These are phyloP conservation scores for Sycophaga agraensis DNA, from an alignment of 1,140 invertebrate genomes.

Conservation along the genomic window DNA sequence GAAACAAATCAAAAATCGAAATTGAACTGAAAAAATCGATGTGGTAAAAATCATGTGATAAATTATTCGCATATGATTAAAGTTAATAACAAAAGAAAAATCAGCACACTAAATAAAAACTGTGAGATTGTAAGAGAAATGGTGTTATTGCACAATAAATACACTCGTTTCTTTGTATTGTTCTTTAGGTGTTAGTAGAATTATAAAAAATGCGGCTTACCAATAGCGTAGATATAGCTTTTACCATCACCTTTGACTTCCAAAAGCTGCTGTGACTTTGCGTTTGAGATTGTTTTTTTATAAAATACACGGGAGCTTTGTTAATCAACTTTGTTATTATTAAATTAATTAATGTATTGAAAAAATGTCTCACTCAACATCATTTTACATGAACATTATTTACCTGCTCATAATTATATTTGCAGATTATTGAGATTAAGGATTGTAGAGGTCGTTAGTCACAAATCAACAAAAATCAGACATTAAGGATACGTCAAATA, in stretches of 20 bases:
- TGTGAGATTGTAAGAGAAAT: not conserved
- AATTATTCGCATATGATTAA: not conserved
- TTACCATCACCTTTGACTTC: conserved; percentile 51
- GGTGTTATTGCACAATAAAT: conserved; percentile 26
- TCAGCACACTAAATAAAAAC: conserved; percentile 11
- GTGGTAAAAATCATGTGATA: not conserved
- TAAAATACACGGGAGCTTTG: conserved; percentile 41
- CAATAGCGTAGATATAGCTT: conserved; percentile 39
- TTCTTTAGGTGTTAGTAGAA: conserved; percentile 18
- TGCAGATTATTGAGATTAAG: no score
- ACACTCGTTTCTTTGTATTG: conserved; percentile 15
- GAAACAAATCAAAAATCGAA: conserved; percentile 22
- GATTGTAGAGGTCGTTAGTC: no score
- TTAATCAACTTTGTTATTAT: conserved; percentile 44
- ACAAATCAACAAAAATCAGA: no score
- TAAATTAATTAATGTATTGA: not conserved
- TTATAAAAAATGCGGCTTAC: conserved; percentile 42
- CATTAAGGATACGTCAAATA: no score
- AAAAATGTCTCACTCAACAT: not conserved
- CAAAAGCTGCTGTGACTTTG: conserved; percentile 42
- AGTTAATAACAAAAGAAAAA: not conserved
- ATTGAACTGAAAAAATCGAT: not conserved
- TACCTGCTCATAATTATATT: no score
- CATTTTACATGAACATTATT: no score
- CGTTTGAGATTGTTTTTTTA: conserved; percentile 22